These are phyloP conservation scores for Disparrhopalites patrizii DNA, from an alignment of 2,888 invertebrate species.

Conservation along the genomic window DNA sequence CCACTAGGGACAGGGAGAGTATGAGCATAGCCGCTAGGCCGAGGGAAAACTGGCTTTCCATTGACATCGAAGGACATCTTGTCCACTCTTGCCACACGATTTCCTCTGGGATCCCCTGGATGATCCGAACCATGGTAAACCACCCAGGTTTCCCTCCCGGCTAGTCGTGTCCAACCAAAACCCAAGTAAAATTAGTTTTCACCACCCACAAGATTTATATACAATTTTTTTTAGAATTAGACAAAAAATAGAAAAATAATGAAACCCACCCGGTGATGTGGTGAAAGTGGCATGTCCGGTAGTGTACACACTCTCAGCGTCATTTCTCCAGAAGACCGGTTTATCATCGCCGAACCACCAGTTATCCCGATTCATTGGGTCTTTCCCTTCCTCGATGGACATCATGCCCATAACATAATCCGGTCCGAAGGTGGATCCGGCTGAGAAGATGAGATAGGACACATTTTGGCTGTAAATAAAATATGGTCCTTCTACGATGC, in stretches of 20 bases:
- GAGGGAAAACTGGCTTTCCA: slow-evolving; percentile 32
- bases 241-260: no score
- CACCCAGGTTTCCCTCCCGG: slow-evolving; percentile 34
- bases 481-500: slow-evolving; percentile 29
- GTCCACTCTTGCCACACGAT: slow-evolving; percentile 31
- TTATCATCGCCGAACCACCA: slow-evolving; percentile 30
- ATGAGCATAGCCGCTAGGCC: slow-evolving; percentile 32
- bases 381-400: slow-evolving; percentile 27
- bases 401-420: slow-evolving; percentile 32
- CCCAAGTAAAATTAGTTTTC: no score
- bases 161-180: no score
- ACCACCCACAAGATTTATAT: no score
- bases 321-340: slow-evolving; percentile 28
- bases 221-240: no score
- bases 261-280: no score
- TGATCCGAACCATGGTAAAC: slow-evolving; percentile 33
- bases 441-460: slow-evolving; percentile 33
- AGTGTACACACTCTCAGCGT: slow-evolving; percentile 29
- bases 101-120: slow-evolving; percentile 8
- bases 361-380: slow-evolving; percentile 26
- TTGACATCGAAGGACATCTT: slow-evolving; percentile 31
- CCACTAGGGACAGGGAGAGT: slow-evolving; percentile 34
- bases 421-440: slow-evolving; percentile 31
- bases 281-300: slow-evolving; percentile 32
- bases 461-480: slow-evolving; percentile 34